Evolutionary conservation across 2,888 invertebrate species (phyloP).

Genomic region (Coenonympha glycerion): DNA sequence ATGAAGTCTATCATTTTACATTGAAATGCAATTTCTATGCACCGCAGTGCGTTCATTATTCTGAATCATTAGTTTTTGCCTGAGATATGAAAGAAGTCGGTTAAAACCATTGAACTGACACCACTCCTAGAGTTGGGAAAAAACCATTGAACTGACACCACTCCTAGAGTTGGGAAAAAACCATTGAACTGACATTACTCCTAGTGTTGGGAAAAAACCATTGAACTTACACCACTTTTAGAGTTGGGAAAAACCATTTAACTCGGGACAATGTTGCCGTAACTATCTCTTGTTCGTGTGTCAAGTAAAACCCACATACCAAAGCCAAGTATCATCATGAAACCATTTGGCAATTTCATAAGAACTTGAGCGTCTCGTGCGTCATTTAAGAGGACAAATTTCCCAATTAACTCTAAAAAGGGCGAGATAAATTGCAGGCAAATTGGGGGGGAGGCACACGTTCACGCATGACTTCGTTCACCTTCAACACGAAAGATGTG

Average conservation of each 20-base stretch:
- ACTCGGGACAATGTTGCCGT: too few species aligned
- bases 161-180: too few species aligned
- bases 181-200: too few species aligned
- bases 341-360: conserved; percentile 25
- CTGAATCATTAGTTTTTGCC: too few species aligned
- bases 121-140: too few species aligned
- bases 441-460: conserved; percentile 24
- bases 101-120: too few species aligned
- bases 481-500: neutral
- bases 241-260: neutral
- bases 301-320: conserved; percentile 8
- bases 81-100: too few species aligned
- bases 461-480: conserved; percentile 2
- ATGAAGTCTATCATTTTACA: too few species aligned
- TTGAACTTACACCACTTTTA: too few species aligned
- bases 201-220: neutral
- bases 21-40: too few species aligned
- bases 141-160: too few species aligned
- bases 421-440: conserved; percentile 26
- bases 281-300: neutral
- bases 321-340: conserved; percentile 13
- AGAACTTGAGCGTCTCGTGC: conserved; percentile 19
- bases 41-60: too few species aligned
- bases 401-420: conserved; percentile 30
- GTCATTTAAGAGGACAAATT: conserved; percentile 25